phyloP scores from a whole-genome alignment of 2,113 vertebrate species.

The Tympanuchus pallidicinctus region DNA sequence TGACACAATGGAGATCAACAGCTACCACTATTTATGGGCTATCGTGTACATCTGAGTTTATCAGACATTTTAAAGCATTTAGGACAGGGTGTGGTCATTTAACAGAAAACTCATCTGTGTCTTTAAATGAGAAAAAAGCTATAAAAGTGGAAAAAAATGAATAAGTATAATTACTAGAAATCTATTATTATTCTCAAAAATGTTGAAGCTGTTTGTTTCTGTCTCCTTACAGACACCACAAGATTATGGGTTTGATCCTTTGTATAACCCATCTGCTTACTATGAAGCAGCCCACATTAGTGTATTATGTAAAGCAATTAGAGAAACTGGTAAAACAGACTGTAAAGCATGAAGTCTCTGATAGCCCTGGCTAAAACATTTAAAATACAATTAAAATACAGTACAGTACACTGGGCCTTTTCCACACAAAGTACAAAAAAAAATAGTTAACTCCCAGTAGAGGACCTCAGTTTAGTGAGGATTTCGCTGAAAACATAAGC shows the following conservation, averaged over 20 bases:
- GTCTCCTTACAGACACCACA: background rate
- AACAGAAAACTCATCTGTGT: background rate
- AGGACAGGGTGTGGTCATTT: background rate
- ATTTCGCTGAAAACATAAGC: background rate
- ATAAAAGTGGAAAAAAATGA: background rate
- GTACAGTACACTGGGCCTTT: background rate
- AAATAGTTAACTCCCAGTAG: background rate
- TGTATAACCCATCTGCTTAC: conserved; percentile 16
- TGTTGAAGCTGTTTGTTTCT: conserved; percentile 32
- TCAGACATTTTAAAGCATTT: background rate
- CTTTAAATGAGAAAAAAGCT: background rate
- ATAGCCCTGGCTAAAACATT: background rate
- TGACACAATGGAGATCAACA: conserved; percentile 1
- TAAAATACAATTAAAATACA: conserved; percentile 8
- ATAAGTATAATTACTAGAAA: background rate
- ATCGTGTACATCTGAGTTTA: background rate
- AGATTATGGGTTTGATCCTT: conserved; percentile 9
- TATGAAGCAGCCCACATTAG: background rate
- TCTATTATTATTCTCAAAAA: conserved; percentile 26
- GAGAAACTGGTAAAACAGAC: conserved; percentile 15
- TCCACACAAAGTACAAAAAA: background rate
- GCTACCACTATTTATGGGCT: background rate
- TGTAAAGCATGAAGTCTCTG: background rate
- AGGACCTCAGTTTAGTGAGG: background rate
- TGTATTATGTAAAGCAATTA: background rate